Base-by-base conservation (phyloP, 2,797 vertebrate species). In the Fundulus diaphanus region DNA sequence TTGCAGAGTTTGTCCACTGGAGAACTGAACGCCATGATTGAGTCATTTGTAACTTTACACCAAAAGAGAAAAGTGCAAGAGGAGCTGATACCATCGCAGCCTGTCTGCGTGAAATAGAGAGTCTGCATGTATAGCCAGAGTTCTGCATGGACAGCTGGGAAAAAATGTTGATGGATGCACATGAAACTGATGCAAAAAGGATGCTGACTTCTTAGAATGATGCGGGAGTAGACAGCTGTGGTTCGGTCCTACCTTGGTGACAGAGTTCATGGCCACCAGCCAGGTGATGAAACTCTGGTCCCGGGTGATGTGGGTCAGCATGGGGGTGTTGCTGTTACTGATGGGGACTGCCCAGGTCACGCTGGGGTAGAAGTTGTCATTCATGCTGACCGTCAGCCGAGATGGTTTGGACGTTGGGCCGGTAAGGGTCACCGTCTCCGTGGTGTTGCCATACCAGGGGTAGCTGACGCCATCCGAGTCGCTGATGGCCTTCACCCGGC, bases 261-360 rank as follows among this genome's bases (percentile, higher is more conserved):
- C 95, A 1, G 96, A 95, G 89, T 99, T 99, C 95, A 99, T 97
- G 76, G 98, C 98, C 89, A 99, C 98, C 77, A 99, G 95, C 98
- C 98, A 99, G 12, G 98, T 99, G 81, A 98, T 99, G 94, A 99
- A 99, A 91, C 98, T 99, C 95, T 99, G 98, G 95, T 99, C 98
- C 87, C 98, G 94, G 84, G 97, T 99, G 94, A 99, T 99, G 90
- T 97, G 97, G 20, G 97, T 99, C 88, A 99, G 95, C 94, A 99
- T 96, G 0, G 98, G 97, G 3, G 97, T 96, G 7, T 98, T 98
- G 87, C 97, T 99, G 95, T 99, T 98, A 79, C 98, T 99, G 93
- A 99, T 97, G 1, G 98, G 98, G 77, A 99, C 98, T 0, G 98
- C 98, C 98, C 98, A 99, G 0, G 98, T 99, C 91, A 99, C 98